Conservation (phyloP, 2,797 vertebrate genomes). For the Acanthiza pusilla region DNA sequence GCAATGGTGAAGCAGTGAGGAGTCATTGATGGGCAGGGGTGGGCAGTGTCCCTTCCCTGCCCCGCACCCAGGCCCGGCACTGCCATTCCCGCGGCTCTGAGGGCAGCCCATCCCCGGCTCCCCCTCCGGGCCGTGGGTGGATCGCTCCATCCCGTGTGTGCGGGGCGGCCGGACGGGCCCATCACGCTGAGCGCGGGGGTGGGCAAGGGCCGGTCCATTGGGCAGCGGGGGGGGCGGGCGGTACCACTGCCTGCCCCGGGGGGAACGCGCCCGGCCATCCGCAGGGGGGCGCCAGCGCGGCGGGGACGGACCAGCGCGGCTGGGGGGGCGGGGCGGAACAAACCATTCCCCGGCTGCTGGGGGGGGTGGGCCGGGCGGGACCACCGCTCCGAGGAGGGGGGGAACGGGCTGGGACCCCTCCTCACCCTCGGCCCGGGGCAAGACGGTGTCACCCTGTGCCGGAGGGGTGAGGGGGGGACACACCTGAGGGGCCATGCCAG, state of each 20-base stretch:
- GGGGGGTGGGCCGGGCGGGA: neutral
- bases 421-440: too few relatives aligned
- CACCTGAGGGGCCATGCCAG: neutral
- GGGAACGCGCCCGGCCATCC: neutral
- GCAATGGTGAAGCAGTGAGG: too few relatives aligned
- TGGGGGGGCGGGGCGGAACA: neutral
- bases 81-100: too few relatives aligned
- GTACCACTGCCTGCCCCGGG: neutral
- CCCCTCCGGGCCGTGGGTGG: neutral
- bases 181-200: neutral
- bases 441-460: accelerated
- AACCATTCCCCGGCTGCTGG: neutral
- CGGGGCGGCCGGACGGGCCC: neutral
- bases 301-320: neutral
- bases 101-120: accelerated
- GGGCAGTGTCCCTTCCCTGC: too few relatives aligned
- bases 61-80: too few relatives aligned
- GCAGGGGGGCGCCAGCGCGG: constrained; percentile 2
- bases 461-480: neutral
- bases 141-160: neutral
- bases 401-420: neutral
- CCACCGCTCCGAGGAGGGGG: too few relatives aligned
- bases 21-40: too few relatives aligned
- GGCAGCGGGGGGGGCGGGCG: neutral
- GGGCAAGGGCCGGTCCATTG: neutral